Conservation (phyloP, 2,113 vertebrate genomes). For the Sylvilagus bachmani region DNA sequence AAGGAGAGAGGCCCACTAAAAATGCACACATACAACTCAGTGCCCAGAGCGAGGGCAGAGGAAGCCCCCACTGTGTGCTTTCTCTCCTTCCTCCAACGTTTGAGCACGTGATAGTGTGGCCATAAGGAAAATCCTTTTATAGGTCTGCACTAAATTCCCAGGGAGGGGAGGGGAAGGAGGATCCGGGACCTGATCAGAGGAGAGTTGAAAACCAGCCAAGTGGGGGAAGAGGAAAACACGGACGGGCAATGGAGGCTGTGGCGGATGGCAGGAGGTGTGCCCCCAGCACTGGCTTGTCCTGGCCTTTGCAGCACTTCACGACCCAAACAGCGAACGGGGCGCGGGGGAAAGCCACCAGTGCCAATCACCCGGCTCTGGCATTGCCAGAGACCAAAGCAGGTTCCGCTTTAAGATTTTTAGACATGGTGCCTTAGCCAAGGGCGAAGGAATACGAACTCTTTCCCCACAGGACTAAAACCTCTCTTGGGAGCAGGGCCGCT, state of each 20-base stretch:
- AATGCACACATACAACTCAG: neutral
- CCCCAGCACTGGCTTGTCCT: neutral
- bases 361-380: neutral
- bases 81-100: neutral
- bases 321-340: neutral
- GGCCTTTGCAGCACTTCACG: neutral
- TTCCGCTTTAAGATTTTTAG: neutral
- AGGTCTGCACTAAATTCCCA: neutral
- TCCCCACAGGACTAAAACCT: accelerated
- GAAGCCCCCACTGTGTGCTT: neutral
- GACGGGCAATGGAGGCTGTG: accelerated
- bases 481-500: accelerated
- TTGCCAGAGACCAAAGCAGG: neutral
- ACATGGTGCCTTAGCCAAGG: neutral
- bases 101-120: neutral
- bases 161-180: neutral
- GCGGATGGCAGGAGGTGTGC: neutral
- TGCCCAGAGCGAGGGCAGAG: neutral
- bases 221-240: neutral
- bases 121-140: neutral
- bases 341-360: neutral
- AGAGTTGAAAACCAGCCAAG: neutral
- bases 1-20: neutral
- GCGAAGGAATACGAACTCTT: neutral
- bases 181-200: neutral